Conservation (phyloP, 2,888 invertebrate species). For the Rhopalosiphum nymphaeae region DNA sequence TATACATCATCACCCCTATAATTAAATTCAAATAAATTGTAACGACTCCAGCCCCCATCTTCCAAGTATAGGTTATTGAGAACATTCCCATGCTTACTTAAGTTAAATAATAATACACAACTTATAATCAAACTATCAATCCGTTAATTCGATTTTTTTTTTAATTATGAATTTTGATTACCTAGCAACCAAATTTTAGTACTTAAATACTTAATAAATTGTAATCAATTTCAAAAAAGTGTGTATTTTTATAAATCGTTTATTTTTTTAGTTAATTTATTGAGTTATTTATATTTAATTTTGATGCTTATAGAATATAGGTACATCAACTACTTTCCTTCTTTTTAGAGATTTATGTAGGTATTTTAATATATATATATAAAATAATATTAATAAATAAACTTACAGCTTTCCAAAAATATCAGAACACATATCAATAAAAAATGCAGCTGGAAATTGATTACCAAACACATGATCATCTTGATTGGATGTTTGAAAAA, state of each 20-base stretch:
- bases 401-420: slow-evolving; percentile 82
- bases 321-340: background rate
- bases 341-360: background rate
- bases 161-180: background rate
- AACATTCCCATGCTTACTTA: background rate
- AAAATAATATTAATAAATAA: slow-evolving; percentile 40
- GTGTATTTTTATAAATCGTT: background rate
- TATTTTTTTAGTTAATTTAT: background rate
- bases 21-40: too few species aligned
- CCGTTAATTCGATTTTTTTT: background rate
- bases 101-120: background rate
- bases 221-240: background rate
- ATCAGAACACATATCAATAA: slow-evolving; percentile 84
- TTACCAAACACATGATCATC: slow-evolving; percentile 79
- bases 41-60: too few species aligned
- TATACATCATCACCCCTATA: too few species aligned
- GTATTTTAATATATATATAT: background rate
- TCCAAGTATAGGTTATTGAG: background rate
- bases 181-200: background rate
- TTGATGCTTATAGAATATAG: background rate
- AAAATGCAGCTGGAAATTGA: slow-evolving; percentile 82
- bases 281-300: background rate
- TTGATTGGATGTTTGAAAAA: slow-evolving; percentile 88
- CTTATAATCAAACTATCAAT: background rate
- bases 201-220: background rate